Conservation (phyloP, 2,113 vertebrate genomes). For the Carettochelys insculpta region DNA sequence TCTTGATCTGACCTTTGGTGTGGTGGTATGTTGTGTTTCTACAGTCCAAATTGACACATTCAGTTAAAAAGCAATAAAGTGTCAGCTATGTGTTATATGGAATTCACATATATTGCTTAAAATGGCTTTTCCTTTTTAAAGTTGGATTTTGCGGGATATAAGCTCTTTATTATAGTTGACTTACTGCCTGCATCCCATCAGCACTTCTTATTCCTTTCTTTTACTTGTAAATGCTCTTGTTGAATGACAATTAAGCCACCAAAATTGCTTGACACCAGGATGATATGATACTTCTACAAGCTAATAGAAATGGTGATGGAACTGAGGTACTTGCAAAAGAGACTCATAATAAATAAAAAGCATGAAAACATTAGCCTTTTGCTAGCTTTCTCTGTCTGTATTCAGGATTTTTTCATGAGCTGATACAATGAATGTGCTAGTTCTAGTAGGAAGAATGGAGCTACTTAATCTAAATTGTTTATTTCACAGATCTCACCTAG, state of each 20-base stretch:
- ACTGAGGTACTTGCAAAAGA: background rate
- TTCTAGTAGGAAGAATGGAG: background rate
- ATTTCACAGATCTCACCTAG: background rate
- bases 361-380: accelerated
- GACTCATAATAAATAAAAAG: accelerated
- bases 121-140: background rate
- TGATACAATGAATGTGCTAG: background rate
- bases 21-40: background rate
- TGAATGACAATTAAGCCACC: background rate
- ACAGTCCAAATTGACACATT: background rate
- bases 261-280: background rate
- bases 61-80: background rate
- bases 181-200: background rate
- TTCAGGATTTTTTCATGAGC: background rate
- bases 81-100: background rate
- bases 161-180: background rate
- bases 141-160: background rate
- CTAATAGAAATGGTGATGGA: background rate
- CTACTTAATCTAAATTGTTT: background rate
- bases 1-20: background rate
- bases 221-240: background rate
- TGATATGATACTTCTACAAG: background rate
- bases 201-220: background rate
- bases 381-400: background rate
- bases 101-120: background rate